phyloP scores from a whole-genome alignment of 2,113 vertebrate genomes.

The Dipodomys stephensi region DNA sequence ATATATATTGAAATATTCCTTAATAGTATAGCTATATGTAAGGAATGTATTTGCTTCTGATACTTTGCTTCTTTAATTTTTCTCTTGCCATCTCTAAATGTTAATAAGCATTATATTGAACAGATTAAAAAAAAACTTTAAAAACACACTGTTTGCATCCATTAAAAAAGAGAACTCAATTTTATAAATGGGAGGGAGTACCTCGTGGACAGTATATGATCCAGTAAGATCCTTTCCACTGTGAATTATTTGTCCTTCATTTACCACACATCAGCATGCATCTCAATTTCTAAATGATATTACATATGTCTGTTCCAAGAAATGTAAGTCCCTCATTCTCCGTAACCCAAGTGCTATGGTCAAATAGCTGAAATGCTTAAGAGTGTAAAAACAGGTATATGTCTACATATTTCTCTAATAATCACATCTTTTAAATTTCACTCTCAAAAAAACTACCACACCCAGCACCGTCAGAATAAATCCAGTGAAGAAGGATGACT shows the following conservation, averaged over 20 bases:
- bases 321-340: neutral
- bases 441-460: neutral
- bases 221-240: neutral
- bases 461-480: neutral
- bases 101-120: neutral
- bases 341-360: neutral
- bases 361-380: neutral
- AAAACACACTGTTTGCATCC: neutral
- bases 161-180: neutral
- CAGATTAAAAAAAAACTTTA: neutral
- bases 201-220: neutral
- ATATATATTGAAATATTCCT: neutral
- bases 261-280: neutral
- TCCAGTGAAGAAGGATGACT: neutral
- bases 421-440: neutral
- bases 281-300: neutral
- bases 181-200: neutral
- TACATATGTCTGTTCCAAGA: neutral
- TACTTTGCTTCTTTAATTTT: neutral
- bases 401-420: neutral
- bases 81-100: slow-evolving; percentile 24
- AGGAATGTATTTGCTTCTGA: neutral
- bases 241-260: neutral
- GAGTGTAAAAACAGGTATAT: neutral
- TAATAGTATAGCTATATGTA: neutral